These are phyloP conservation scores for Pteronura brasiliensis DNA, from an alignment of 2,113 vertebrate genomes.

Conservation along the genomic window DNA sequence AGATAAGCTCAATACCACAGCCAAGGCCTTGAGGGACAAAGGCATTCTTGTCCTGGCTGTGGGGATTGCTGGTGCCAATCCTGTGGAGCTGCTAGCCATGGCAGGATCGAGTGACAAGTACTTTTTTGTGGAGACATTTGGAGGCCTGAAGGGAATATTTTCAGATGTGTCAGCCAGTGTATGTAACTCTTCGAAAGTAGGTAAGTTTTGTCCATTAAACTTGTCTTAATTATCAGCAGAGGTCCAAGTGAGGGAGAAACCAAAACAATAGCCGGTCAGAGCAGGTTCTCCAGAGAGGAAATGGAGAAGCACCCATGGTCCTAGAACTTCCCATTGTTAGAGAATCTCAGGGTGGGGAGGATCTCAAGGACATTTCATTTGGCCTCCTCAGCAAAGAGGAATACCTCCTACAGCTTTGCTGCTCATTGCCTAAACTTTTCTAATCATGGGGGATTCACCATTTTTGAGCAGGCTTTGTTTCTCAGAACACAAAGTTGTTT, in stretches of 20 bases:
- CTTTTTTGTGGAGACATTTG: conserved; percentile 79
- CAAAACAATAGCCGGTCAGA: neutral
- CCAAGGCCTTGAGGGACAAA: conserved; percentile 68
- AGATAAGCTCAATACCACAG: conserved; percentile 25
- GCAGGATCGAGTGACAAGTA: conserved; percentile 74
- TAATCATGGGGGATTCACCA: neutral
- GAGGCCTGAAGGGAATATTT: conserved; percentile 74
- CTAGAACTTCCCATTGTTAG: neutral
- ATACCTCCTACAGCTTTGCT: neutral
- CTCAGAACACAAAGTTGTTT: neutral
- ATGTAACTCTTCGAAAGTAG: conserved; percentile 71
- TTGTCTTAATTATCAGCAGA: neutral
- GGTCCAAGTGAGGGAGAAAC: neutral
- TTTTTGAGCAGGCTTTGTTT: neutral
- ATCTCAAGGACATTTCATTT: neutral
- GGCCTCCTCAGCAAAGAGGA: neutral
- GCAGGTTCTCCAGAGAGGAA: neutral
- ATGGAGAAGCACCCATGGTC: neutral
- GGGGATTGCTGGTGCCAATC: conserved; percentile 75
- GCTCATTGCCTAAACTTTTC: neutral
- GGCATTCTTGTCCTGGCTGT: conserved; percentile 76
- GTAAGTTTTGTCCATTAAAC: conserved; percentile 43
- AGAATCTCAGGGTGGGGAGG: neutral
- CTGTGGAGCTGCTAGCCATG: conserved; percentile 72
- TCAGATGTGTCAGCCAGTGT: conserved; percentile 70